Conservation (phyloP, 2,113 vertebrate genomes). For the Tinamus guttatus region DNA sequence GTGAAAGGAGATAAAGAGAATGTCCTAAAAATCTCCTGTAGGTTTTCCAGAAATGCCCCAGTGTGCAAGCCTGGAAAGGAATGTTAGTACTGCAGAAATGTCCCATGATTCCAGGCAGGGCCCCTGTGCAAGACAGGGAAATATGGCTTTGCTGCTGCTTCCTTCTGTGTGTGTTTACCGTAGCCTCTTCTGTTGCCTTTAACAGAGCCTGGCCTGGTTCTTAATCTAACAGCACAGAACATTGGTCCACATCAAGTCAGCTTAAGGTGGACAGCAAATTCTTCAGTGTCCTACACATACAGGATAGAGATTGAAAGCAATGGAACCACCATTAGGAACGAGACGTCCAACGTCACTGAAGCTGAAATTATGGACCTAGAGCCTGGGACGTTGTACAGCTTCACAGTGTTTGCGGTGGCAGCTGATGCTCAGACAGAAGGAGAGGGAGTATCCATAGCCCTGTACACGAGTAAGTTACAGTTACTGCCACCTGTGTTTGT, state of each 20-base stretch:
- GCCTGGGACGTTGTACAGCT: not conserved
- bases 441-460: not conserved
- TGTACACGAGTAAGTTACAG: not conserved
- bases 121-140: fast-evolving
- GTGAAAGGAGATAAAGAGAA: not conserved
- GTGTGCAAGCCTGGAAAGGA: not conserved
- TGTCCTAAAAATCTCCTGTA: not conserved
- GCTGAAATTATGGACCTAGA: fast-evolving
- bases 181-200: not conserved
- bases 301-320: not conserved
- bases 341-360: fast-evolving
- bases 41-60: not conserved
- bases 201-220: not conserved
- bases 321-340: fast-evolving
- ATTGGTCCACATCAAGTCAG: not conserved
- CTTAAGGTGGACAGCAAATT: not conserved
- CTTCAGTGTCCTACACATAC: not conserved
- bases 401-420: not conserved
- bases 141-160: not conserved
- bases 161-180: not conserved
- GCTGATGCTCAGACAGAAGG: not conserved
- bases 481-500: fast-evolving
- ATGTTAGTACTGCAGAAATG: not conserved
- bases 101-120: not conserved
- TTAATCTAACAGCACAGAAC: not conserved